Conservation (phyloP, 2,797 vertebrate genomes). For the Petrocephalus sullivani region DNA sequence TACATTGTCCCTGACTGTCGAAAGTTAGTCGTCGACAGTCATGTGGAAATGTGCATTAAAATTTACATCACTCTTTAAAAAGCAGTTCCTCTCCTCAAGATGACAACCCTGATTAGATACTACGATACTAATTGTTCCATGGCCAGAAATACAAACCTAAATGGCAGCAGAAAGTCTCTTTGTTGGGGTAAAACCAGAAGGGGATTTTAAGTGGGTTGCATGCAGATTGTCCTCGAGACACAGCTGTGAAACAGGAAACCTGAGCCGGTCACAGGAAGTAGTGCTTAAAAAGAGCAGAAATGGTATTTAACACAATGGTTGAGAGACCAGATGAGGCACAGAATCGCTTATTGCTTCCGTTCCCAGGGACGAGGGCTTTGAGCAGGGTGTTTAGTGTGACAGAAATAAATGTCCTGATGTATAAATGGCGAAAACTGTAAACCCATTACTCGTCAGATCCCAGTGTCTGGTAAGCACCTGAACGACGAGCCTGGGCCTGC, state of each 20-base stretch:
- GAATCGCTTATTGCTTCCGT: neutral
- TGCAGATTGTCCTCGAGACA: neutral
- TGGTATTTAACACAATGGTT: neutral
- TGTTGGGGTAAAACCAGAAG: neutral
- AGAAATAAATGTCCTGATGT: neutral
- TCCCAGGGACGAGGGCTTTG: neutral
- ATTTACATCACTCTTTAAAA: neutral
- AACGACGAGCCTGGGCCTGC: neutral
- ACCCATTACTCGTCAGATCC: neutral
- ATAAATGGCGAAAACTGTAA: neutral
- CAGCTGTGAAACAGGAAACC: constrained; percentile 4
- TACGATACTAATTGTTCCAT: neutral
- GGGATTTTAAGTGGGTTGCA: neutral
- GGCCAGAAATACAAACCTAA: neutral
- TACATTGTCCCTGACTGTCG: no score
- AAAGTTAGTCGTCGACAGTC: no score
- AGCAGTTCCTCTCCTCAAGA: neutral
- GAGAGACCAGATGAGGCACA: neutral
- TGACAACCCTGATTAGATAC: neutral
- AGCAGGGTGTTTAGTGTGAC: no score
- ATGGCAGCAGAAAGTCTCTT: neutral
- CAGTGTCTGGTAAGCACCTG: neutral
- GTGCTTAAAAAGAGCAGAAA: neutral
- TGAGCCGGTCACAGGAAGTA: neutral
- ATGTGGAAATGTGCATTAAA: neutral